Evolutionary conservation across 2,113 vertebrate genomes (phyloP), one percentile per base, ranked within the genome.

Genomic region (Noturus placidus): DNA sequence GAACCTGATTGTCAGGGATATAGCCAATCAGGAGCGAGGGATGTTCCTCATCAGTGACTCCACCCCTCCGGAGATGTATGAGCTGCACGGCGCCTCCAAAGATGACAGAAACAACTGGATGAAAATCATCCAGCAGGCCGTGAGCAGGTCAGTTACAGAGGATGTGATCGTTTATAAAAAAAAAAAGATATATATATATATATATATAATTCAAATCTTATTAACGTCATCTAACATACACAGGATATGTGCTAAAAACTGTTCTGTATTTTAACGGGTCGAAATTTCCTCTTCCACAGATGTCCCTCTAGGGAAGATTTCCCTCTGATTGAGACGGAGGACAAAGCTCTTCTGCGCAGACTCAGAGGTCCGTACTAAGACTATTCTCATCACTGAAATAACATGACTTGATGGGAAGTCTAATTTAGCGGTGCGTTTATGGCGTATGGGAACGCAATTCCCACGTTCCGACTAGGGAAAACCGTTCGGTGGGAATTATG

Each of bases 21-120:
- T 99, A n/a, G 98, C 98, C 93, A 99, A 98, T 94, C 97, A 98
- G 94, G 97, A 98, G 91, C 96, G 97, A 89, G 98, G 98, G 19
- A 97, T 99, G 97, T 99, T 99, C 94, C 94, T 99, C 69, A 96
- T 99, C 92, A 97, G 96, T 0, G 94, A 92, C 87, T 95, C 96
- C 0, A 91, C 95, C 0, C 97, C 97, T 0, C 97, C 98, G 0
- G 96, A 97, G 93, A 99, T 99, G 98, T 99, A 99, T 0, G 98
- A 99, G 93, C 95, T 99, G 25, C 96, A 98, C 17, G 93, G 96
- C 0, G 92, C 96, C 0, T 97, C 97, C 19, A 96, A 96, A 0
- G 97, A 98, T 0, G 96, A 96, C 87, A 93, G 97, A 1, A 96
- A 94, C 88, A 95, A 93, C 86, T 99, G 98, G 98, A 99, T 98